phyloP scores from a whole-genome alignment of 2,888 invertebrate genomes.

The Caenorhabditis becei region DNA sequence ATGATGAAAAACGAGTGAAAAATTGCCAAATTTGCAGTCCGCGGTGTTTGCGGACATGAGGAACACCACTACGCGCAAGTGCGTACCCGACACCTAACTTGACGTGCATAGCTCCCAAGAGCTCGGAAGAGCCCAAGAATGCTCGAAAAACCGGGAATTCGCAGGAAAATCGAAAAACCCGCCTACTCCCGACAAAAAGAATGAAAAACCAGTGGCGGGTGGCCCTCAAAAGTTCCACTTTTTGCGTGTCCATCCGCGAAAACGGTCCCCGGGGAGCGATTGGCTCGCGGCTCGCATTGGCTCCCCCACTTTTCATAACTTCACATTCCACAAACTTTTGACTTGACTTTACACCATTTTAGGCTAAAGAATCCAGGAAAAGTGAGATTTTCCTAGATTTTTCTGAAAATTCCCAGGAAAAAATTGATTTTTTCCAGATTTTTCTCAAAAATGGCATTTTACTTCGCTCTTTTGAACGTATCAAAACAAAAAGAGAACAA shows the following conservation, averaged over 20 bases:
- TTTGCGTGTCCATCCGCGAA: slow-evolving; percentile 42
- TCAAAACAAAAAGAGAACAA: slow-evolving; percentile 61
- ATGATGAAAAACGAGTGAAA: slow-evolving; percentile 13
- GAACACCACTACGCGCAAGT: slow-evolving; percentile 16
- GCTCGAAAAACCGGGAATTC: neutral
- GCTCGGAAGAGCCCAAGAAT: neutral
- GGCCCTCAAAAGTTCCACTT: slow-evolving; percentile 2
- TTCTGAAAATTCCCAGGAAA: too few species aligned
- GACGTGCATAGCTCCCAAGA: slow-evolving; percentile 13
- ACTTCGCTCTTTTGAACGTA: slow-evolving; percentile 70
- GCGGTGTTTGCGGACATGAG: slow-evolving; percentile 43
- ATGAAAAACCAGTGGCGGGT: slow-evolving; percentile 5
- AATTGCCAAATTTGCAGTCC: slow-evolving; percentile 37
- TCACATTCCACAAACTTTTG: slow-evolving; percentile 33
- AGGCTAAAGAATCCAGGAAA: too few species aligned
- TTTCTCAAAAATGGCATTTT: slow-evolving; percentile 69
- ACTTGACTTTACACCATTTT: neutral
- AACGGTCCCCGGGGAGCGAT: slow-evolving; percentile 38
- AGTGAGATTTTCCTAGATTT: neutral
- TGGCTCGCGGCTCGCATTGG: slow-evolving; percentile 9
- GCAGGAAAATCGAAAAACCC: neutral
- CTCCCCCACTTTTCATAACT: slow-evolving; percentile 59
- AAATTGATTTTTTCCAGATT: too few species aligned
- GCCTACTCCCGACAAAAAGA: slow-evolving; percentile 1
- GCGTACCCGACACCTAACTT: slow-evolving; percentile 3